A percentile compares a stretch with the other conserved stretches of the same genome.
Conservation (phyloP, 2,113 vertebrate genomes). For the Microcebus tavaratra region DNA sequence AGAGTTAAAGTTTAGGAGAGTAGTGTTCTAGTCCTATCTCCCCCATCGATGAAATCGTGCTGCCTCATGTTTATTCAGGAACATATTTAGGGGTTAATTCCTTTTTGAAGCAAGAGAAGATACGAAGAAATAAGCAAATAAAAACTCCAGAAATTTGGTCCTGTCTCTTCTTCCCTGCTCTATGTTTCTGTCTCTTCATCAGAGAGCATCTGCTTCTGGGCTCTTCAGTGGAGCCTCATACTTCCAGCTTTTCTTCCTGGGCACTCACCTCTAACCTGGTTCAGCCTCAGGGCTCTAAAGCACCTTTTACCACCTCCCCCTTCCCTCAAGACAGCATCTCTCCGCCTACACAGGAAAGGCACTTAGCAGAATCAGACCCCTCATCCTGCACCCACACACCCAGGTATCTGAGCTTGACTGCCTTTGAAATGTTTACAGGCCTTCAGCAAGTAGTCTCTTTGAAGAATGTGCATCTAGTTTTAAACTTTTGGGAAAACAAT, state of each 20-base stretch:
- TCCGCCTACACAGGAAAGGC: background rate
- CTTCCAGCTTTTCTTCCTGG: background rate
- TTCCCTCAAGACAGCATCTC: background rate
- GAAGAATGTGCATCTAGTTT: background rate
- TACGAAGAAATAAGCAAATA: background rate
- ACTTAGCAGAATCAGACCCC: background rate
- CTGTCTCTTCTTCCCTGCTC: background rate
- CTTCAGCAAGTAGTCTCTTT: background rate
- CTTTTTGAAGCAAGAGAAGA: background rate
- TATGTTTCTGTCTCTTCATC: background rate
- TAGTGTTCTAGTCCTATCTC: background rate
- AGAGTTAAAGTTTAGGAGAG: background rate
- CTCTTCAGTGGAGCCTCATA: background rate
- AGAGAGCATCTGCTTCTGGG: background rate
- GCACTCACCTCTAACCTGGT: background rate
- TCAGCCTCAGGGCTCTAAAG: background rate
- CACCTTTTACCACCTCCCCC: background rate
- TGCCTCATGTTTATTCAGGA: background rate
- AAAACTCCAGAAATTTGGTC: background rate
- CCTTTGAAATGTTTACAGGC: background rate
- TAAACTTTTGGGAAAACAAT: background rate
- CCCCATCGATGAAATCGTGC: background rate
- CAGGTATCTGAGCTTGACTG: background rate
- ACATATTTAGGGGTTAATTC: background rate
- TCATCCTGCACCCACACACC: background rate